Evolutionary conservation across 23 tunicate species (phyloP).

Genomic region (Phallusia fumigata): DNA sequence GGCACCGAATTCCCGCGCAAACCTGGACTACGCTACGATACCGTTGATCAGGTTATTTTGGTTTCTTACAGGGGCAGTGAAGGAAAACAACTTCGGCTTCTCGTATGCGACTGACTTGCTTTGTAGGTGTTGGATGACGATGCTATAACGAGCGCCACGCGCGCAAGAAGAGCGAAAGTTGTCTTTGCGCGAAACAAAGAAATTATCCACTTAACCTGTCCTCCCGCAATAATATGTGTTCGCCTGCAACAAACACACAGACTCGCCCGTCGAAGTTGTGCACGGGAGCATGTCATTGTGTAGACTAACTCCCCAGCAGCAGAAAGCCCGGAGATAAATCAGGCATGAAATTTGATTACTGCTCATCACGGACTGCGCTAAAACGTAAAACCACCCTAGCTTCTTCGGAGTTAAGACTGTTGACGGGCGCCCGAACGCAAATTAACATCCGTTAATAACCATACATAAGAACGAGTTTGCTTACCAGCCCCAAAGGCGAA

Average conservation of each 20-base stretch:
- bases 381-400: neutral
- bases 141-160: neutral
- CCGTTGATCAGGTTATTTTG: neutral
- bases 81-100: neutral
- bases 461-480: neutral
- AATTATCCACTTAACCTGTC: neutral
- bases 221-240: slow-evolving; percentile 1
- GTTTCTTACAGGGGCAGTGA: neutral
- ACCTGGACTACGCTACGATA: neutral
- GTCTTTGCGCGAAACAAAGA: neutral
- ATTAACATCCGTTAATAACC: slow-evolving; percentile 3
- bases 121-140: neutral
- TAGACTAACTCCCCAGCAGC: neutral
- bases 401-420: neutral
- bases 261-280: neutral
- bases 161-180: neutral
- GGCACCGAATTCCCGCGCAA: neutral
- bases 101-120: neutral
- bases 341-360: slow-evolving; percentile 4
- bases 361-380: neutral
- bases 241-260: slow-evolving; percentile 12
- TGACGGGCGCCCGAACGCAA: neutral
- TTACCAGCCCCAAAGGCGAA: slow-evolving; percentile 51
- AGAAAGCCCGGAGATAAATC: neutral
- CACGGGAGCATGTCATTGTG: slow-evolving; percentile 5